Evolutionary conservation across 1,140 invertebrate genomes (phyloP), one percentile per base, ranked within the genome.

Genomic region (Atopsyche davidsoni): DNA sequence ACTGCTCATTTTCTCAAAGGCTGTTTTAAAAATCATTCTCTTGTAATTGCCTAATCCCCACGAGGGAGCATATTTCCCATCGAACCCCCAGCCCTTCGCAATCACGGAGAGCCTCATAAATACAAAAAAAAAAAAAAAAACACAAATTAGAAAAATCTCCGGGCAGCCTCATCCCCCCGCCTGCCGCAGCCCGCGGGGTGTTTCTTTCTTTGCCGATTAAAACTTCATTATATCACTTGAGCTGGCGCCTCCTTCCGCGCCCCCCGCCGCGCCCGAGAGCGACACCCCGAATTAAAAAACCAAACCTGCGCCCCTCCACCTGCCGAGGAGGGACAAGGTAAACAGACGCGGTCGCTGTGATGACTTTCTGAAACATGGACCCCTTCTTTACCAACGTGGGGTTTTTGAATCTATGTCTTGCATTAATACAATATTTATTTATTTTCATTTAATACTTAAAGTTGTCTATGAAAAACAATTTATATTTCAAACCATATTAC

Each of bases 141-240:
- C 34, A 28, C 42, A 36, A 57, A 53, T 57, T 31, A 51, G 34
- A 51, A 47, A 53, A 57, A 50, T 51, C 47, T 46, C 46, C 14
- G 31, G 25, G 44, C 22, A 28, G 22, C 25, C 28, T 13, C 46
- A 11, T 47, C 44, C 51, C 45, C 16, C 44, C 40, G 50, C 23
- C 13, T 11, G 38, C 34, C 47, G 24, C 47, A 24, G 48, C 54
- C 50, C 46, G 55, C 50, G 55, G 55, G 51, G 51, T 51, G 52
- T 60, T 57, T 59, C 52, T 57, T 60, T 57, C 55, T 57, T 53
- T 55, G 49, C 48, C 58, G 58, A 60, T 60, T 60, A 60, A 60
- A 60, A 60, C 55, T 58, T 60, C 58, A 60, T 60, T 60, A 60
- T 60, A 60, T 60, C 58, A 60, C 55, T 60, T 51, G 53, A 58